Evolutionary conservation across 2,797 vertebrate genomes (phyloP), one percentile per base, ranked within the genome.

Genomic region (Sebastes flavidus): DNA sequence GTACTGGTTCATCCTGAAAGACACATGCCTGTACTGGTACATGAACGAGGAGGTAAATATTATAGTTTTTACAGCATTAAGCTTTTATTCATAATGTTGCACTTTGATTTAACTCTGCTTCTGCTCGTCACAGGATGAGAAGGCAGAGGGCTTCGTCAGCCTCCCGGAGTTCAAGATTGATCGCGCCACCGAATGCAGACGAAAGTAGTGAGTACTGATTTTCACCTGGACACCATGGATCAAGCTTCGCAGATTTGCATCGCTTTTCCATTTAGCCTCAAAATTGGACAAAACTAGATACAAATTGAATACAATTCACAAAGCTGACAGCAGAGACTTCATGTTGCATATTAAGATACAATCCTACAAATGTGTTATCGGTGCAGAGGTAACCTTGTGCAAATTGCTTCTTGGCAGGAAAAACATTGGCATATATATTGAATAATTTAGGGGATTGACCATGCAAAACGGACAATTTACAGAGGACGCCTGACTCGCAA

Each of bases 161-260:
- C 96, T 99, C 82, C 97, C 98, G 56, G 98, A 99, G 93, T 99
- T 99, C 94, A 99, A 98, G 95, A 99, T 99, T 71, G 98, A 99
- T 90, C 97, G 98, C 83, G 98, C 98, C 92, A 98, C 96, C 80
- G 98, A 99, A 94, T 99, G 98, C 94, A 97, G 98, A 81, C 97
- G 97, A 89, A 99, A 99, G 92, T 99, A 97, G 98, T 99, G 95
- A 97, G 98, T 97, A 77, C n/a, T 49, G 5, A 34, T 68, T 84
- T 68, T 72, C 20, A 71, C 27, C 54, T 61, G 4, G 18, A 63
- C 34, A n/a, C 10, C n/a, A 42, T 69, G 13, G 4, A 60, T 63
- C 36, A 34, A 52, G 9, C 20, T 24, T 10, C 10, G 13, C 20
- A 38, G 7, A 72, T 32, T 58, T 67, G 14, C 11, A 65, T 62